Conservation (phyloP, 2,797 vertebrate species). For the Salarias fasciatus region DNA sequence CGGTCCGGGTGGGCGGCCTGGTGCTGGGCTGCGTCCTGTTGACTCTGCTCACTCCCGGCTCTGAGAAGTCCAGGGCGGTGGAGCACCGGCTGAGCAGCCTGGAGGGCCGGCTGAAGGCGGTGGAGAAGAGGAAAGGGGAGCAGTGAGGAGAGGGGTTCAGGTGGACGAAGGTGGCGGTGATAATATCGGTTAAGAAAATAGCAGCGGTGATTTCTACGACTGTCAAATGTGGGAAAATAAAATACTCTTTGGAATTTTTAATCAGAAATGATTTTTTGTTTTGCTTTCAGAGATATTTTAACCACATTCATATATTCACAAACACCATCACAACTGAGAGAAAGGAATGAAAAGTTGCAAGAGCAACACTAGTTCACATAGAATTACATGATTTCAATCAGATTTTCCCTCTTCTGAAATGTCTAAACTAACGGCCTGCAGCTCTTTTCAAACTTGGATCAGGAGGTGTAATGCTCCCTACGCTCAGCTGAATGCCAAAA, state of each 20-base stretch:
- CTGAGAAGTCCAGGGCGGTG: conserved; percentile 54
- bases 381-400: no score
- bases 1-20: conserved; percentile 72
- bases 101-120: conserved; percentile 74
- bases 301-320: no score
- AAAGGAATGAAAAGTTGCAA: no score
- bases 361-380: no score
- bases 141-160: conserved; percentile 32
- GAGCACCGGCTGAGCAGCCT: conserved; percentile 73
- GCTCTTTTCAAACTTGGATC: no score
- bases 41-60: conserved; percentile 59
- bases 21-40: conserved; percentile 74
- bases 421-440: no score
- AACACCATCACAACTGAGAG: no score
- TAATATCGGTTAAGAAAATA: conserved; percentile 11
- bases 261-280: conserved; percentile 38
- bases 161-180: conserved; percentile 37
- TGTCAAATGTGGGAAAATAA: conserved; percentile 66
- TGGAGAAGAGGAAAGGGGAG: conserved; percentile 76
- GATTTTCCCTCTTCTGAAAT: no score
- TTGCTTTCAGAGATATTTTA: conserved; percentile 2
- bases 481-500: no score
- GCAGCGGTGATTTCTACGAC: conserved; percentile 44
- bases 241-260: conserved; percentile 72
- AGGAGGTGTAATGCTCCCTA: no score